Base-by-base conservation (phyloP, 35 echinoderm and acorn worm genomes). In the Diadema setosum region DNA sequence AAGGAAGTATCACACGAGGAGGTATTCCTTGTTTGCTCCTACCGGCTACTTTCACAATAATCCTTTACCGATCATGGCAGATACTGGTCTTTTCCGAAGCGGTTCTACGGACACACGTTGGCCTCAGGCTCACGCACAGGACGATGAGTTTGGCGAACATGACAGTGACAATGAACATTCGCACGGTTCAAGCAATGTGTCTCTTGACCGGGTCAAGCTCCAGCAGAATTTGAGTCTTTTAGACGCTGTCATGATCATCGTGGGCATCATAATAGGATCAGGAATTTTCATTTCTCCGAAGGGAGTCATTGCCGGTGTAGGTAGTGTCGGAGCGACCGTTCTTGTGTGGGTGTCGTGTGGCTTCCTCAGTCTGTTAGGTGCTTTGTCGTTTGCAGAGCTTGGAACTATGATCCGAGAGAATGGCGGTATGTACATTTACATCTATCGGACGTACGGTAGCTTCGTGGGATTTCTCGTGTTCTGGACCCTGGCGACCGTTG, bases 281-380 rank as follows among this genome's bases (percentile, higher is more conserved):
- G 95, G 95, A 0, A 97, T 97, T 32, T 97, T 97, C 48, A 87
- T 97, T 23, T 93, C 95, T 20, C 95, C 95, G 1, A 97, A 97
- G 24, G 95, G 95, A 17, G 84, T 97, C 37, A 37, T 93, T 27
- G 29, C 41, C 31, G 81, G 88, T 32, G 75, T 76, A 2, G 70
- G 86, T 31, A 88, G 75, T 58, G 91, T 97, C 0, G 91, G 87
- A 2, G 48, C 87, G 59, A 86, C 87, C 30, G 67, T 97, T 1
- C 11, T 93, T 4, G 45, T 97, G 8, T 97, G 95, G 95, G 40
- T 91, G 24, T 39, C 81, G 25, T 70, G 80, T 18, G 95, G 95
- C 2, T 27, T 97, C 8, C 7, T 63, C 15, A 37, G 24, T 15
- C 34, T 85, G 2, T 46, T 39, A 39, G 81, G 82, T 42, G 82